Percentiles rank a stretch among this genome's conserved stretches.
These are phyloP conservation scores for Microctonus aethiopoides DNA, from an alignment of 2,888 invertebrate genomes.

Conservation along the genomic window DNA sequence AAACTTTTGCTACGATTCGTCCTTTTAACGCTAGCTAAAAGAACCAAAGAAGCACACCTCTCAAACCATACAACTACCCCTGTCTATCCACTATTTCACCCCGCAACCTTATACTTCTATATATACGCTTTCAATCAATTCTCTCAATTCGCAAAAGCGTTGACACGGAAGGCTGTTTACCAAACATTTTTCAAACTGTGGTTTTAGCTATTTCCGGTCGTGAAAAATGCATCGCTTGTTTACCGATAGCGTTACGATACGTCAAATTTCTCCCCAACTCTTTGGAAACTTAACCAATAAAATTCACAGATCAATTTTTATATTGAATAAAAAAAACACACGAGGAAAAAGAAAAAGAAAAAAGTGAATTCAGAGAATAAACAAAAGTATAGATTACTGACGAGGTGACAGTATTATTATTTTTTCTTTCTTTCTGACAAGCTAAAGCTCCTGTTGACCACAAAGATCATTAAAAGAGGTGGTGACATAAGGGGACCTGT, in stretches of 20 bases:
- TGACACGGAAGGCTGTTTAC: constrained; percentile 33
- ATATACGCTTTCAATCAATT: constrained; percentile 23
- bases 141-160: constrained; percentile 24
- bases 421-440: not conserved
- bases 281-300: constrained; percentile 22
- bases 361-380: not conserved
- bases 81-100: not conserved
- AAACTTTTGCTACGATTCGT: constrained; percentile 24
- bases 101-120: not conserved
- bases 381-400: not conserved
- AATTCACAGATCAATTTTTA: constrained; percentile 3
- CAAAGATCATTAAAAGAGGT: constrained; percentile 15
- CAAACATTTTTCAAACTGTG: constrained; percentile 36
- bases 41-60: not conserved
- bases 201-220: constrained; percentile 28
- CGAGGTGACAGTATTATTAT: not conserved
- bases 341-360: not conserved
- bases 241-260: constrained; percentile 63
- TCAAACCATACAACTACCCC: not conserved
- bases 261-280: constrained; percentile 53
- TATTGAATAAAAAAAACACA: not conserved
- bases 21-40: constrained; percentile 21
- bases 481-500: not conserved
- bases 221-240: constrained; percentile 58
- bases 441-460: constrained; percentile 4